phyloP scores from a whole-genome alignment of 2,113 vertebrate genomes.

The Seriola quinqueradiata region DNA sequence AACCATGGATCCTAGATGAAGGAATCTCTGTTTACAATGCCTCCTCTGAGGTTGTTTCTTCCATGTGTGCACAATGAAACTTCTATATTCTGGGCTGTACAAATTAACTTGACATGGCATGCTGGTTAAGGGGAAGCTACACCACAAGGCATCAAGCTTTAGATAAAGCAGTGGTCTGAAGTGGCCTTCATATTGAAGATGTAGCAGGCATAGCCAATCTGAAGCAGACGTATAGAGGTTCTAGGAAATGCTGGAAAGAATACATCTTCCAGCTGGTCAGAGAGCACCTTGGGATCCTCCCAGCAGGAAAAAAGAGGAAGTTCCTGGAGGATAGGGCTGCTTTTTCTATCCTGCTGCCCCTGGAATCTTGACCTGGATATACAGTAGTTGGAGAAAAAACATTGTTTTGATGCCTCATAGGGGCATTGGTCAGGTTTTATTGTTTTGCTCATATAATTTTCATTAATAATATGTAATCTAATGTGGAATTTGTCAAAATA shows the following conservation, averaged over 20 bases:
- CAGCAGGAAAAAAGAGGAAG: neutral
- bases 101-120: neutral
- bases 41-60: neutral
- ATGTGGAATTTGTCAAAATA: conserved; percentile 3
- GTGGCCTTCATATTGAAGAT: neutral
- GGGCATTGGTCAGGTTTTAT: conserved; percentile 2
- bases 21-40: neutral
- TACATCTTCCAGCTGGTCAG: conserved; percentile 12
- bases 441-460: neutral
- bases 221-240: neutral
- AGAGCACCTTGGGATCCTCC: neutral
- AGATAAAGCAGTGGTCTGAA: neutral
- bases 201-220: neutral
- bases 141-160: neutral
- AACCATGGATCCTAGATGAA: neutral
- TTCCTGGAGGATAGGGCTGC: neutral
- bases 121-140: neutral
- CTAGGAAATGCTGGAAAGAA: conserved; percentile 1
- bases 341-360: neutral
- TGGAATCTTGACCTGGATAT: neutral
- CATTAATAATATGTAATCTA: conserved; percentile 12
- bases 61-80: neutral
- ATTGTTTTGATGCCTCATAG: neutral
- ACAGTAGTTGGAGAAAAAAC: neutral
- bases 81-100: neutral